Base-by-base conservation (phyloP, 2,888 invertebrate genomes). In the Drepana falcataria region DNA sequence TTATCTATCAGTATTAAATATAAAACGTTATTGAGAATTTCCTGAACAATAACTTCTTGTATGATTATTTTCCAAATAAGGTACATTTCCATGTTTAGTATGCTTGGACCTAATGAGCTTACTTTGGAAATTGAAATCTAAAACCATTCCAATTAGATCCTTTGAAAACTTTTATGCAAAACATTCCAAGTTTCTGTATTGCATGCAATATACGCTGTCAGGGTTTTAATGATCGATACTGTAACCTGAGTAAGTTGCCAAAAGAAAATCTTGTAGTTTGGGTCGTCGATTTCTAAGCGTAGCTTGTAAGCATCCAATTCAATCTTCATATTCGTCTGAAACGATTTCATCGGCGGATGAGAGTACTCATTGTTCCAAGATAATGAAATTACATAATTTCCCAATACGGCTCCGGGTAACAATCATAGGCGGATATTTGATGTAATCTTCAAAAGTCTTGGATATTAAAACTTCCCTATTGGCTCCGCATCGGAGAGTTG, bases 401-500 rank as follows among this genome's bases (percentile, higher is more conserved):
- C 35, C 37, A 37, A n/a, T 21, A 21, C 49, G 21, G 21, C 21
- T 51, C 41, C 40, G 35, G 51, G 34, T 40, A 51, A 40, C 51
- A 49, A 49, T 49, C 49, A 51, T 40, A 40, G 33, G 6, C 37
- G 40, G 21, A 35, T 51, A 34, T 3, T 21, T 1, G 37, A 37
- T 6, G 21, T 49, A 51, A 6, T 40, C 51, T 51, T 51, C 40
- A 51, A 40, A 41, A n/a, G 21, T 51, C 51, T 51, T 40, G 5
- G 51, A 41, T 40, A 40, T 49, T 49, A 37, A 34, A 37, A 49
- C 37, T 48, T 44, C 9, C 9, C 48, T 40, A 33, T 40, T 33
- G 21, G 37, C 37, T 44, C 9, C 44, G 2, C n/a, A 7, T 49
- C 3, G 7, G 40, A 40, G 59, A 60, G 61, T 63, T 48, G 55